Base-by-base conservation (phyloP, 2,113 vertebrate species). In the Xenopus borealis region DNA sequence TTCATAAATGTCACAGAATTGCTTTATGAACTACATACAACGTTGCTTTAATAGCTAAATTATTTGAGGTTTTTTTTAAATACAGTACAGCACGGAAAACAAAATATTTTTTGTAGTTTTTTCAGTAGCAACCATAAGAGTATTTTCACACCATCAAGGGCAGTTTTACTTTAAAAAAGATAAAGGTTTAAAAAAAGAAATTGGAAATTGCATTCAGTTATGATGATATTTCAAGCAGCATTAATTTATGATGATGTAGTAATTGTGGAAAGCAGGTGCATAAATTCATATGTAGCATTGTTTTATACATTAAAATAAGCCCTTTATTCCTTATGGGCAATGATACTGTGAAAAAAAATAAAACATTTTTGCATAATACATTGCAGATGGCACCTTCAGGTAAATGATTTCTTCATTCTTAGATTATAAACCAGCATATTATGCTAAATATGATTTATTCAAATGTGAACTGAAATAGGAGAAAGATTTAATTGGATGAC, bases 401-500 rank as follows among this genome's bases (percentile, higher is more conserved):
- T 70, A 70, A 69, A 70, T 63, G 44, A 64, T 69, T 62, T 64
- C 66, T 64, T 70, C 33, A 70, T 77, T 77, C 53, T 69, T 57
- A 69, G 46, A 45, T 70, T 53, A 17, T 63, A 77, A 64, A 77
- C 46, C 55, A 61, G 46, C 58, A 46, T 57, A 64, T 64, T 10
- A 68, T 50, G 12, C n/a, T 33, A 50, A 63, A 63, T 77, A 63
- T 62, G 73, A 59, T 75, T 62, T 75, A 75, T 68, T 58, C 67
- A 68, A 61, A 68, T 69, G 65, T 68, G 45, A 62, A 53, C 73
- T 62, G 18, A 69, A 69, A 77, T 77, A 57, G 67, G 30, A 77
- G 55, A 77, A 77, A 40, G 47, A 62, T 77, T 77, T 77, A 77
- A 77, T 77, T 69, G 66, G 59, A 55, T 76, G 63, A 20, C 67